Percentiles rank a stretch among this genome's conserved stretches.
Evolutionary conservation across 2,113 vertebrate species (phyloP).

Genomic region (Amphiprion percula): DNA sequence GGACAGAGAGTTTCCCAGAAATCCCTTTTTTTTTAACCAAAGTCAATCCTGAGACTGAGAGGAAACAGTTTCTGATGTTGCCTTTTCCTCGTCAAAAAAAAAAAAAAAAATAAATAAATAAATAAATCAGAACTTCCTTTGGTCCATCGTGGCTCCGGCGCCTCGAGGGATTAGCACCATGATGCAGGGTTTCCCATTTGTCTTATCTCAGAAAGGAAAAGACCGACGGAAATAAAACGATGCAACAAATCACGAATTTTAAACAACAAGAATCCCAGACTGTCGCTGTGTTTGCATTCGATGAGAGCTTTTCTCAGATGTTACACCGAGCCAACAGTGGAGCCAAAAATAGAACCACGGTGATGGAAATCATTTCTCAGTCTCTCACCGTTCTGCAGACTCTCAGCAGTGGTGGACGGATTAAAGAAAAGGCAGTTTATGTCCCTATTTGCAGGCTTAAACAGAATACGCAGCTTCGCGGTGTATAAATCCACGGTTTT

Average conservation of each 20-base stretch:
- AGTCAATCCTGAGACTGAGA: neutral
- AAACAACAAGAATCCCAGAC: slow-evolving; percentile 5
- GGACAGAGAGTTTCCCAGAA: slow-evolving; percentile 11
- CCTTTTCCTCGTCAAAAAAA: neutral
- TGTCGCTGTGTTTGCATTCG: neutral
- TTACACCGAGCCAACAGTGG: neutral
- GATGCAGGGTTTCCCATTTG: slow-evolving; percentile 32
- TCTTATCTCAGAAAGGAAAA: slow-evolving; percentile 32
- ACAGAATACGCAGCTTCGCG: too few relatives aligned
- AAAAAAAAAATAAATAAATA: too few relatives aligned
- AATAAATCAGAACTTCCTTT: slow-evolving; percentile 6
- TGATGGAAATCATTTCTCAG: neutral
- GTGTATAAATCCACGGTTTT: too few relatives aligned
- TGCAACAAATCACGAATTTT: slow-evolving; percentile 21
- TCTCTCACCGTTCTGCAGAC: neutral
- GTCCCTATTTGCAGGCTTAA: neutral
- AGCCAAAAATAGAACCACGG: slow-evolving; percentile 38
- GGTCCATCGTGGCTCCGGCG: slow-evolving; percentile 14
- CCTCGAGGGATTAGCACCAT: slow-evolving; percentile 17
- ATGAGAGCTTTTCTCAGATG: slow-evolving; percentile 11
- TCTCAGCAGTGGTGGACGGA: too few relatives aligned
- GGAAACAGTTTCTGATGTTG: slow-evolving; percentile 8
- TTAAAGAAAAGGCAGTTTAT: neutral
- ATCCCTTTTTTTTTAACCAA: neutral
- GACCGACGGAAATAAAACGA: slow-evolving; percentile 28